Base-by-base conservation (phyloP, 2,797 vertebrate genomes). In the Melanotaenia boesemani region DNA sequence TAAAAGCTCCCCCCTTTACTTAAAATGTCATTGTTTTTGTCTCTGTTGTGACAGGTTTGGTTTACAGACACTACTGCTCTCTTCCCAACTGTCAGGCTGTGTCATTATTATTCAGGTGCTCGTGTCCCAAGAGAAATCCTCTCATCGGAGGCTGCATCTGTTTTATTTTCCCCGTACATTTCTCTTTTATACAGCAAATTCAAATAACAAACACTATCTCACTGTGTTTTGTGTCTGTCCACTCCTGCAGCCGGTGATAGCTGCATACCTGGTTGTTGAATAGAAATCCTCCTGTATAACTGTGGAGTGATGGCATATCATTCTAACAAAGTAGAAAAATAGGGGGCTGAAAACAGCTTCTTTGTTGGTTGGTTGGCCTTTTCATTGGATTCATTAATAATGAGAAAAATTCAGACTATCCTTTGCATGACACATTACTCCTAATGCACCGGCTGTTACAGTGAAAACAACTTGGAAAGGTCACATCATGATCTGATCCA, bases 51-150 rank as follows among this genome's bases (percentile, higher is more conserved):
- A 75, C 80, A 85, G 72, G 65, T 59, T 46, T 72, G 67, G 52
- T 87, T 82, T 76, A 83, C 56, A 73, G 62, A 84, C 82, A 74
- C 66, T 67, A 70, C 76, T 80, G 79, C 72, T 77, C 71, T 79
- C 50, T n/a, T 61, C 81, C 85, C 78, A 66, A 20, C 74, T 91
- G 88, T 82, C 84, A 83, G 69, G 22, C 66, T 71, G 52, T 63
- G 82, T 72, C 71, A 80, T 90, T 89, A 81, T 83, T 86, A 86
- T 86, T 88, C 86, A 79, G 79, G 81, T 88, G 82, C 76, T 76
- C 72, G 60, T 22, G 69, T 84, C 81, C 72, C 78, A 20, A 64
- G 87, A 82, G 86, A 84, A 87, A 84, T 82, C 65, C 37, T 77
- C 69, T 82, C 67, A 77, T 74, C 63, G 16, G 65, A 76, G 64